These are phyloP conservation scores for Phrynosoma platyrhinos DNA, from an alignment of 2,113 vertebrate species.

Conservation along the genomic window DNA sequence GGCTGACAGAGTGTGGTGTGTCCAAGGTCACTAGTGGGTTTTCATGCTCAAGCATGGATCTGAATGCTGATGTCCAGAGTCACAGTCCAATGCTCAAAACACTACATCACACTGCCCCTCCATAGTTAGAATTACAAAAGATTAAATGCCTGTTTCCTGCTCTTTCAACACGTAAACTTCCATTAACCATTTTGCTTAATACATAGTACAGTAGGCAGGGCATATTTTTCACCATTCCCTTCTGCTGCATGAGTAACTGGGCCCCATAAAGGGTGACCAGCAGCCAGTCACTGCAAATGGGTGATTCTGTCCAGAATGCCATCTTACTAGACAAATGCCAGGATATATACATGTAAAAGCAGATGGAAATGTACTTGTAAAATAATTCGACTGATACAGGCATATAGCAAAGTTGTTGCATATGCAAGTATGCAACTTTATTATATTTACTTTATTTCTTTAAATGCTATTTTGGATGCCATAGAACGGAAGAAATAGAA, in stretches of 20 bases:
- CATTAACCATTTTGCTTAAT: too few relatives aligned
- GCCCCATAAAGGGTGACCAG: not conserved
- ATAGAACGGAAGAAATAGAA: not conserved
- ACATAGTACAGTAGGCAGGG: not conserved
- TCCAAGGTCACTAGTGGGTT: too few relatives aligned
- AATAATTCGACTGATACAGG: not conserved
- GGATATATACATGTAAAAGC: not conserved
- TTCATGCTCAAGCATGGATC: too few relatives aligned
- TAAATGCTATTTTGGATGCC: conserved; percentile 1
- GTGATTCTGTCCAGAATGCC: not conserved
- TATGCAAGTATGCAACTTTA: not conserved
- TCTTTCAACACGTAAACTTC: too few relatives aligned
- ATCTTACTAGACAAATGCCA: not conserved
- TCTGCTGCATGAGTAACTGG: not conserved
- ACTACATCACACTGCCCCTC: too few relatives aligned
- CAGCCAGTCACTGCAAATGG: not conserved
- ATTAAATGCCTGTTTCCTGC: too few relatives aligned
- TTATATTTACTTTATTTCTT: conserved; percentile 14
- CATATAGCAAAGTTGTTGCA: not conserved
- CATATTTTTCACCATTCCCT: not conserved
- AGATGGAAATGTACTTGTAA: not conserved
- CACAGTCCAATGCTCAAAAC: too few relatives aligned
- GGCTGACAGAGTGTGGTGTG: too few relatives aligned
- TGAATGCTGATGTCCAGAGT: too few relatives aligned
- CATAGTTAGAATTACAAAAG: too few relatives aligned